These are phyloP conservation scores for Gavia stellata DNA, from an alignment of 2,113 vertebrate species.

Conservation along the genomic window DNA sequence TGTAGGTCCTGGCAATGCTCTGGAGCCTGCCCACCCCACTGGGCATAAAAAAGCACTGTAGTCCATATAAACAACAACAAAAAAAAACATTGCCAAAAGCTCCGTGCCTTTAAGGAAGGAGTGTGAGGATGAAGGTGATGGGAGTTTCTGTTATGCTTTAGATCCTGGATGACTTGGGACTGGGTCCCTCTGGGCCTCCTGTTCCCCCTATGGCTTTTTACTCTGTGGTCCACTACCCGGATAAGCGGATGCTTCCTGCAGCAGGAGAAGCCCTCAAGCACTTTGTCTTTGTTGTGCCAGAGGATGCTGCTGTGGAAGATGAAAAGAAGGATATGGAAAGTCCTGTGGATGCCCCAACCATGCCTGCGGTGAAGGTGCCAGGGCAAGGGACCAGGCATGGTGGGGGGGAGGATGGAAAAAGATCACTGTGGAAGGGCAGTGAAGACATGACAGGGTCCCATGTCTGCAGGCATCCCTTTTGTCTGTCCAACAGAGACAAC, in stretches of 20 bases:
- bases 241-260: constrained; percentile 22
- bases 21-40: neutral
- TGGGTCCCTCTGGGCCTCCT: constrained; percentile 75
- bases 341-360: neutral
- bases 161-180: constrained; percentile 80
- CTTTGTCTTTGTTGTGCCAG: constrained; percentile 73
- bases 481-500: neutral
- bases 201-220: constrained; percentile 73
- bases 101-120: neutral
- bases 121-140: neutral
- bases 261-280: constrained; percentile 32
- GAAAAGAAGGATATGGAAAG: constrained; percentile 59
- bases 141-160: constrained; percentile 43
- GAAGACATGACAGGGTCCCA: neutral
- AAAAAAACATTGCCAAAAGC: neutral
- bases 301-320: neutral
- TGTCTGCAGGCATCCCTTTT: neutral
- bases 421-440: neutral
- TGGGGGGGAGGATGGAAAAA: neutral
- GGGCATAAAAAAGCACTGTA: neutral
- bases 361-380: constrained; percentile 61
- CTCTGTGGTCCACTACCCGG: constrained; percentile 78
- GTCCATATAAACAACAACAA: neutral
- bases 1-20: neutral
- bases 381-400: neutral